Percentiles rank a stretch among this genome's conserved stretches.
Conservation (phyloP, 2,888 invertebrate species). For the Harpalus rubripes region DNA sequence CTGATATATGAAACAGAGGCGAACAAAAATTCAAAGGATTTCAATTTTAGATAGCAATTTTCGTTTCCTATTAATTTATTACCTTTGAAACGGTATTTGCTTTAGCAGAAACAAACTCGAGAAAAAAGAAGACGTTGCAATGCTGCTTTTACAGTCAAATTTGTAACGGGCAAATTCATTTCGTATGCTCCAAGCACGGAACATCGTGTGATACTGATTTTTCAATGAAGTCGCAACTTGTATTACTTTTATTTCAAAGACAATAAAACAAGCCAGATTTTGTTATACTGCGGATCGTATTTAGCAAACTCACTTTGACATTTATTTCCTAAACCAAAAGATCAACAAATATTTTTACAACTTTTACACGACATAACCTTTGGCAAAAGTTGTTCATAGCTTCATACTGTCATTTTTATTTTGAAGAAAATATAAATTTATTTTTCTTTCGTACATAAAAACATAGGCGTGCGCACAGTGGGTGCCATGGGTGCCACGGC, state of each 20-base stretch:
- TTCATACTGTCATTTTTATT: too few relatives aligned
- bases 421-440: too few relatives aligned
- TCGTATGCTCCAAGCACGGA: constrained; percentile 8
- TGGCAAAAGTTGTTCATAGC: too few relatives aligned
- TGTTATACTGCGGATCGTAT: neutral
- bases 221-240: neutral
- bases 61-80: constrained; percentile 62
- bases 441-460: too few relatives aligned
- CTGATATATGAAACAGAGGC: constrained; percentile 29
- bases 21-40: constrained; percentile 51
- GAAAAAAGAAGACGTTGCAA: constrained; percentile 14
- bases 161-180: constrained; percentile 34
- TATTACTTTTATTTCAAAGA: neutral
- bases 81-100: constrained; percentile 44
- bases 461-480: too few relatives aligned
- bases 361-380: too few relatives aligned
- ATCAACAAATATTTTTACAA: too few relatives aligned
- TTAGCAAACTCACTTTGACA: neutral
- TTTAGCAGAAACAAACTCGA: constrained; percentile 30
- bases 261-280: neutral
- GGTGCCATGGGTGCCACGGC: too few relatives aligned
- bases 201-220: constrained; percentile 17
- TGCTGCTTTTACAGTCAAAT: constrained; percentile 33
- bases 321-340: neutral
- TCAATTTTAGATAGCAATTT: constrained; percentile 57